Evolutionary conservation across 1,140 invertebrate species (phyloP).

Genomic region (Orius laevigatus): DNA sequence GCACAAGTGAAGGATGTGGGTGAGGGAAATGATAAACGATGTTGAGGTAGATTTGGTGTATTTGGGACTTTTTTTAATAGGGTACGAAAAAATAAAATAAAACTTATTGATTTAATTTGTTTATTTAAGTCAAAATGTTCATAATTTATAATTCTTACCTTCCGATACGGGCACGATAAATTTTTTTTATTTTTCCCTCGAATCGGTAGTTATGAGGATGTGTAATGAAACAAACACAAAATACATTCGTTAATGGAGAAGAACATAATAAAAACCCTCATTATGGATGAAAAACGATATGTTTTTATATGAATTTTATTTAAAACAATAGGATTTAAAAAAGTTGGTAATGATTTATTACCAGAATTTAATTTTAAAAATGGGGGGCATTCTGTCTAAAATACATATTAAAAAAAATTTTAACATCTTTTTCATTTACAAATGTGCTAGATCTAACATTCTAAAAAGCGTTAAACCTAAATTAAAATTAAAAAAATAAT

Average conservation of each 20-base stretch:
- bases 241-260: conserved; percentile 4
- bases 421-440: background rate
- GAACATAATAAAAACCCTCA: background rate
- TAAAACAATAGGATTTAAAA: background rate
- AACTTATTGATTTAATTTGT: too few species aligned
- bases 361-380: background rate
- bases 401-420: background rate
- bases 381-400: background rate
- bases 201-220: conserved; percentile 8
- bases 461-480: too few species aligned
- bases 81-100: too few species aligned
- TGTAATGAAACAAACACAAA: conserved; percentile 11
- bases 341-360: background rate
- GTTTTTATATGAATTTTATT: too few species aligned
- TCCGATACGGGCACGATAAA: conserved; percentile 6
- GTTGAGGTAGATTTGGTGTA: too few species aligned
- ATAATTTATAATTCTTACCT: conserved; percentile 8
- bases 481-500: too few species aligned
- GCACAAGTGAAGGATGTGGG: too few species aligned
- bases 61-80: too few species aligned
- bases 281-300: background rate
- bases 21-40: too few species aligned
- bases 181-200: background rate
- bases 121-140: background rate
- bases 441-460: too few species aligned